These are phyloP conservation scores for Guaruba guarouba DNA, from an alignment of 2,113 vertebrate genomes.

Conservation along the genomic window DNA sequence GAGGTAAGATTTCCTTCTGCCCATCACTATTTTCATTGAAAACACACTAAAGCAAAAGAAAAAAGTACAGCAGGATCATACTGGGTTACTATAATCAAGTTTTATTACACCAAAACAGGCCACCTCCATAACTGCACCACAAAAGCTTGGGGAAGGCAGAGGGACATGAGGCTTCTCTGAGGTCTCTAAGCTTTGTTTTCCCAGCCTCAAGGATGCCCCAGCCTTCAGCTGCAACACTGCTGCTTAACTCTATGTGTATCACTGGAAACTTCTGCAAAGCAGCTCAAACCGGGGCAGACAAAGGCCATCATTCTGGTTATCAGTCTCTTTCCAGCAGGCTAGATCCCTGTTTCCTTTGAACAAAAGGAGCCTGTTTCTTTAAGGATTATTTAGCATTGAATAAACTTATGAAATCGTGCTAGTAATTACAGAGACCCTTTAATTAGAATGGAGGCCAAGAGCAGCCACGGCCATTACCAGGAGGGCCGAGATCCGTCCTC, in stretches of 20 bases:
- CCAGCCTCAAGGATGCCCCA: background rate
- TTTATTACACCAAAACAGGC: background rate
- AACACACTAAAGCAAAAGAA: background rate
- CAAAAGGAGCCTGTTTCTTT: background rate
- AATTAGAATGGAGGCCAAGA: background rate
- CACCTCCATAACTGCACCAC: background rate
- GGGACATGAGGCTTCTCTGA: background rate
- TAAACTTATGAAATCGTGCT: background rate
- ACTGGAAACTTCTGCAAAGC: background rate
- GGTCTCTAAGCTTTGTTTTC: background rate
- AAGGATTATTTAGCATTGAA: background rate
- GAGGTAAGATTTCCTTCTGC: background rate
- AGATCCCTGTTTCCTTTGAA: background rate
- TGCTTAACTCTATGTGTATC: background rate
- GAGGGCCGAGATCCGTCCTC: background rate
- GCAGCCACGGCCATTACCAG: background rate
- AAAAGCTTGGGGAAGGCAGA: background rate
- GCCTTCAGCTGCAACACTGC: background rate
- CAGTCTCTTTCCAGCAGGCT: background rate
- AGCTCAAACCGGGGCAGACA: background rate
- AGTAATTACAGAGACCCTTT: background rate
- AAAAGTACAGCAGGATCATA: background rate
- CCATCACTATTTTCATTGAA: background rate
- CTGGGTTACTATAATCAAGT: background rate
- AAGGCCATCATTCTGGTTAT: background rate